Evolutionary conservation across 2,113 vertebrate genomes (phyloP).

Genomic region (Plectropomus leopardus): DNA sequence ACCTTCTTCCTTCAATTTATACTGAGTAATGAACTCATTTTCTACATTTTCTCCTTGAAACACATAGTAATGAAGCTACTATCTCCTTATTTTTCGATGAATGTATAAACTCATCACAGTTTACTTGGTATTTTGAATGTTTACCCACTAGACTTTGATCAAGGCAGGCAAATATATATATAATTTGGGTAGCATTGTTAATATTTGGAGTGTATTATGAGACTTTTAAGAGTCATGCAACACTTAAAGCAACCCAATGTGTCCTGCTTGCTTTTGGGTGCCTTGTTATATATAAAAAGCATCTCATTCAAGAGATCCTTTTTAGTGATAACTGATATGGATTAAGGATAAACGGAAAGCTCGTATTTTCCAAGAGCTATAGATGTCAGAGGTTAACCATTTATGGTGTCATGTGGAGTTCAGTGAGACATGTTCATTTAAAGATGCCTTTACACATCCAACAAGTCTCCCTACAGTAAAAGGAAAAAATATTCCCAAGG

Average conservation of each 20-base stretch:
- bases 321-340: not conserved
- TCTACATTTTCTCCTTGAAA: not conserved
- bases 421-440: not conserved
- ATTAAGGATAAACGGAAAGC: not conserved
- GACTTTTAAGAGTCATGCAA: no score
- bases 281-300: not conserved
- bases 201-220: no score
- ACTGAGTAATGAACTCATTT: not conserved
- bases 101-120: no score
- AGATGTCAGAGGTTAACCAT: conserved; percentile 3
- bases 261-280: not conserved
- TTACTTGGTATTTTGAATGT: not conserved
- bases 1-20: not conserved
- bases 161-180: not conserved
- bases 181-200: not conserved
- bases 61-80: not conserved
- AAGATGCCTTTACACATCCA: conserved; percentile 5
- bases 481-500: not conserved
- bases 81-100: not conserved
- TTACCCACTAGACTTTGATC: not conserved
- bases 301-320: not conserved
- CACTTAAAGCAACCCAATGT: no score
- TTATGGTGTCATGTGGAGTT: conserved; percentile 7
- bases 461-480: not conserved
- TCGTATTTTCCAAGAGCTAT: conserved; percentile 7